Percentiles rank a stretch among this genome's conserved stretches.
These are phyloP conservation scores for Conus ventricosus DNA, from an alignment of 1,140 invertebrate species.

Conservation along the genomic window DNA sequence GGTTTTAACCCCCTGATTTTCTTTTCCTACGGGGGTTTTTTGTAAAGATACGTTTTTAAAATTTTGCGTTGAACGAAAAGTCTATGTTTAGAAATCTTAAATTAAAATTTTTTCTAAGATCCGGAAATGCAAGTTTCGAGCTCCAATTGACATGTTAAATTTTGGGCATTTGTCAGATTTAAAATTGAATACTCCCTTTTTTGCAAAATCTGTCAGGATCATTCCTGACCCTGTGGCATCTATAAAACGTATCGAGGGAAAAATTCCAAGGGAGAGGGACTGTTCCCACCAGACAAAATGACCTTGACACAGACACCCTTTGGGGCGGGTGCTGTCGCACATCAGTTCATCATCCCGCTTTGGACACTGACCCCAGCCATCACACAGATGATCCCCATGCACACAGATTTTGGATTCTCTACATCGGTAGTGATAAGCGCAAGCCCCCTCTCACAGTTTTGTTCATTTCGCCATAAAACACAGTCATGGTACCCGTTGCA, in stretches of 20 bases:
- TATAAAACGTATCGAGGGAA: slow-evolving; percentile 6
- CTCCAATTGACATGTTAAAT: background rate
- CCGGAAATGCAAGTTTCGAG: no score
- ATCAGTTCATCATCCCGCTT: slow-evolving; percentile 39
- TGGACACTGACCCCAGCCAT: slow-evolving; percentile 36
- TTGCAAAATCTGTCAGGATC: background rate
- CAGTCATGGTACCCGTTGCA: slow-evolving; percentile 30
- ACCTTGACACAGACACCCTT: slow-evolving; percentile 38
- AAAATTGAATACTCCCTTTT: background rate
- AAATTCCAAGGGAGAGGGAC: background rate
- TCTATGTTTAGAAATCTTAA: no score
- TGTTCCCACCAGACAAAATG: slow-evolving; percentile 2
- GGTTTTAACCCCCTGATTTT: no score
- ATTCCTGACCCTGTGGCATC: background rate
- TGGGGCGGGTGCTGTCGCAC: slow-evolving; percentile 40
- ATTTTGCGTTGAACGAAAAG: no score
- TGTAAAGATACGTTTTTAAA: no score
- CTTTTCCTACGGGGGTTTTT: no score
- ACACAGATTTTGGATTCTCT: slow-evolving; percentile 29
- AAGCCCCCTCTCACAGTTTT: background rate
- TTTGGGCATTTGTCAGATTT: background rate
- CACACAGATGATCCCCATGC: slow-evolving; percentile 12
- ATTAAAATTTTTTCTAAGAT: no score
- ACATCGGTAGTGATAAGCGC: slow-evolving; percentile 34
- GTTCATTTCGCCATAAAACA: background rate